Evolutionary conservation across 2,113 vertebrate genomes (phyloP).

Genomic region (Ia io): DNA sequence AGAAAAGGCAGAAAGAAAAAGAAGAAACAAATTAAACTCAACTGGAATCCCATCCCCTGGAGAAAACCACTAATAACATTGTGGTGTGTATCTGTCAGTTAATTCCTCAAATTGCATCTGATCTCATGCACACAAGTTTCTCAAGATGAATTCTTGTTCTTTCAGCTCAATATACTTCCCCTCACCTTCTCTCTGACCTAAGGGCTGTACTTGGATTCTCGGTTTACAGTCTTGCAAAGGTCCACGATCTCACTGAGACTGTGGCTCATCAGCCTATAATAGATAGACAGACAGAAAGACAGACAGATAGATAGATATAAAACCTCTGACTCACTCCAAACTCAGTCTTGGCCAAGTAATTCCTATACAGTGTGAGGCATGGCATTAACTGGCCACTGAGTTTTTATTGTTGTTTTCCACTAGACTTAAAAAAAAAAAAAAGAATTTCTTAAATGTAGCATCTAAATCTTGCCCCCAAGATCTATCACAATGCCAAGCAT

Average conservation of each 20-base stretch:
- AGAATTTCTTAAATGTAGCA: not conserved
- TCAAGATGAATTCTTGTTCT: slow-evolving; percentile 51
- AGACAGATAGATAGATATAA: not conserved
- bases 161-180: slow-evolving; percentile 21
- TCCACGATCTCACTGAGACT: not conserved
- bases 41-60: not conserved
- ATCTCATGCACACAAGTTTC: not conserved
- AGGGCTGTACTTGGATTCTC: not conserved
- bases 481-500: not conserved
- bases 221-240: not conserved
- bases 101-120: slow-evolving; percentile 12
- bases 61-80: slow-evolving; percentile 12
- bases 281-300: not conserved
- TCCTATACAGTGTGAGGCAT: not conserved
- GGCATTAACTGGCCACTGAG: not conserved
- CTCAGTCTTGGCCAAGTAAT: not conserved
- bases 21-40: slow-evolving; percentile 11
- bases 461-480: not conserved
- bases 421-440: not conserved
- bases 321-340: not conserved
- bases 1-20: not conserved
- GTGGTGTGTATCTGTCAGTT: not conserved
- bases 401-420: not conserved
- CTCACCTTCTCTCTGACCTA: not conserved
- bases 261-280: not conserved